These are phyloP conservation scores for Therioaphis trifolii DNA, from an alignment of 2,888 invertebrate genomes.

Conservation along the genomic window DNA sequence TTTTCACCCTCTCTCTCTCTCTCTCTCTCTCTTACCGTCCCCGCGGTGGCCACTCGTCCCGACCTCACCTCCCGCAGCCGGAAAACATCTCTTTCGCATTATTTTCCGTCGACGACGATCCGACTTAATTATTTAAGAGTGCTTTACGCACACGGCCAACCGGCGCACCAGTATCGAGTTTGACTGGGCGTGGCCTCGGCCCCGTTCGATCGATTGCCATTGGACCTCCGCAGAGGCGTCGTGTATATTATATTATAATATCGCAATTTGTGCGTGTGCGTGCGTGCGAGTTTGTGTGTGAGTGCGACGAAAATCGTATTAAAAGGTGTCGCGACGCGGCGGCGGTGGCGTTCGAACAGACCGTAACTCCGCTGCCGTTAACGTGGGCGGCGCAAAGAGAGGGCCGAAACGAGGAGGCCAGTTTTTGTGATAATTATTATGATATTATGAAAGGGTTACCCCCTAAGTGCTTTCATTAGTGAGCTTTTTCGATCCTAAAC, in stretches of 20 bases:
- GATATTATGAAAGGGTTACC: conserved; percentile 59
- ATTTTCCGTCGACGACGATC: conserved; percentile 45
- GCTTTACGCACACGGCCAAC: conserved; percentile 34
- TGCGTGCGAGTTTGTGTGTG: background rate
- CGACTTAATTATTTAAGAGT: conserved; percentile 56
- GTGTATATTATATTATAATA: background rate
- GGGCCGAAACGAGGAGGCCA: background rate
- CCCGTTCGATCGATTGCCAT: conserved; percentile 35
- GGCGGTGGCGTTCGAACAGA: background rate
- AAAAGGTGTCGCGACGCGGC: conserved; percentile 45
- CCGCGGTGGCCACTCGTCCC: background rate
- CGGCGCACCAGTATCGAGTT: background rate
- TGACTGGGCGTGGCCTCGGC: conserved; percentile 28
- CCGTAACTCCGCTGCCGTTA: no score
- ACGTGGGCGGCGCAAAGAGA: background rate
- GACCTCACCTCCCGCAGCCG: background rate
- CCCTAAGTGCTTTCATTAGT: conserved; percentile 62
- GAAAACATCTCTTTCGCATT: conserved; percentile 54
- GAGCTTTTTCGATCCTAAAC: conserved; percentile 57
- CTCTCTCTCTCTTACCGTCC: no score
- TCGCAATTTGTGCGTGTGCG: background rate
- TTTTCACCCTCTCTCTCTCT: background rate
- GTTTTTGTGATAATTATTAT: conserved; percentile 56
- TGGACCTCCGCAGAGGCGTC: conserved; percentile 19
- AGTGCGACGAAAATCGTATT: conserved; percentile 34